Evolutionary conservation across 1,140 invertebrate species (phyloP).

Genomic region (Drepana arcuata): DNA sequence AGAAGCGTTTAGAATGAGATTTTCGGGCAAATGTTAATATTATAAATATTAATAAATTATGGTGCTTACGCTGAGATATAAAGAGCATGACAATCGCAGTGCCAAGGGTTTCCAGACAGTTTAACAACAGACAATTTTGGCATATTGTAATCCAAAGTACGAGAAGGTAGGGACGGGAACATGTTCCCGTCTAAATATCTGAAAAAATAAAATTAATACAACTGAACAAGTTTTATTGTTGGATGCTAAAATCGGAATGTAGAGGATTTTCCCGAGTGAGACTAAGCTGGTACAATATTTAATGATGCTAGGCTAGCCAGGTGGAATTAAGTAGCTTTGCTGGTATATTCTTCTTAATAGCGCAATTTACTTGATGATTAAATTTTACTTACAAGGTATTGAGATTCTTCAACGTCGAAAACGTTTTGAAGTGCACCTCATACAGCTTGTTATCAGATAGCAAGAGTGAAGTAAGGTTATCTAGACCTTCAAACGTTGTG

Average conservation of each 20-base stretch:
- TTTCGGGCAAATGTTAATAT: constrained; percentile 30
- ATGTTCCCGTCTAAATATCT: constrained; percentile 88
- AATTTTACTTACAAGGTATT: constrained; percentile 68
- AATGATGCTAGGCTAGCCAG: too few species aligned
- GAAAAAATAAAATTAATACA: constrained; percentile 33
- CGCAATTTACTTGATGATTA: too few species aligned
- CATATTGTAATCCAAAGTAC: constrained; percentile 79
- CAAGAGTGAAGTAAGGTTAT: constrained; percentile 52
- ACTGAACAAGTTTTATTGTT: too few species aligned
- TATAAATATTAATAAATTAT: constrained; percentile 1
- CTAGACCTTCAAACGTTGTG: constrained; percentile 50
- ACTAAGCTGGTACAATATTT: too few species aligned
- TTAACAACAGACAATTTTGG: constrained; percentile 80
- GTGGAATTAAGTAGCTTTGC: too few species aligned
- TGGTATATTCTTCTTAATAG: too few species aligned
- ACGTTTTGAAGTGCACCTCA: constrained; percentile 63
- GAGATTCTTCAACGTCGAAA: constrained; percentile 58
- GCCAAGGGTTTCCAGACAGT: constrained; percentile 88
- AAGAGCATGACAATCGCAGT: constrained; percentile 85
- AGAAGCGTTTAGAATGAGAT: too few species aligned
- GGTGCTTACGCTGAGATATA: constrained; percentile 76
- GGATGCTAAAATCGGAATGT: too few species aligned
- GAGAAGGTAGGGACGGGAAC: constrained; percentile 79
- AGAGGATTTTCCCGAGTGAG: too few species aligned
- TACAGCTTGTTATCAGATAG: constrained; percentile 60